Conservation (phyloP, 2,888 invertebrate species). For the Heliconius erato region DNA sequence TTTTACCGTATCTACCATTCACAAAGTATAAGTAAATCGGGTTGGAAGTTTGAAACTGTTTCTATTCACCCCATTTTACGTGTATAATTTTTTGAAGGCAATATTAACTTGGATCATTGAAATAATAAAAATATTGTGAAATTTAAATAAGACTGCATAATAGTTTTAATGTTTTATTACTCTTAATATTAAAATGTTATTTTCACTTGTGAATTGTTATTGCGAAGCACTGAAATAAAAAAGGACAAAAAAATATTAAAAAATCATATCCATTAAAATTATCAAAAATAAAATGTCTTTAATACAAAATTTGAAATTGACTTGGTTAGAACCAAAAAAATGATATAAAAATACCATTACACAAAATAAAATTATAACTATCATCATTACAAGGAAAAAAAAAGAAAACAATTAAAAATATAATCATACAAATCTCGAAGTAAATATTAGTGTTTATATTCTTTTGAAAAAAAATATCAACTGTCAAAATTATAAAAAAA, state of each 20-base stretch:
- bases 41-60: no score
- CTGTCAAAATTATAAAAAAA: slow-evolving; percentile 18
- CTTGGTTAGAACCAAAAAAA: background rate
- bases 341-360: background rate
- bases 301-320: background rate
- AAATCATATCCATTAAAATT: background rate
- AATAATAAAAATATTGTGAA: no score
- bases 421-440: background rate
- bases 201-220: slow-evolving; percentile 11
- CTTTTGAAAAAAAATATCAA: background rate
- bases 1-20: no score
- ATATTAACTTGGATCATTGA: no score
- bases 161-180: slow-evolving; percentile 35
- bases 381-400: background rate
- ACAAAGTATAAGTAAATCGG: no score
- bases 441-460: background rate
- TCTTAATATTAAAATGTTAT: slow-evolving; percentile 28
- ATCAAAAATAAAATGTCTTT: background rate
- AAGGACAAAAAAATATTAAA: background rate
- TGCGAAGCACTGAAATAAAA: slow-evolving; percentile 17
- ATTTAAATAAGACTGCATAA: slow-evolving; percentile 13
- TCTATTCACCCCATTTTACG: no score
- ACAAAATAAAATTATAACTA: background rate
- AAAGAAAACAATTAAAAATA: background rate
- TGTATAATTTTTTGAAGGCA: no score